A percentile compares a stretch with the other conserved stretches of the same genome.
Evolutionary conservation across 2,113 vertebrate species (phyloP).

Genomic region (Carassius gibelio): DNA sequence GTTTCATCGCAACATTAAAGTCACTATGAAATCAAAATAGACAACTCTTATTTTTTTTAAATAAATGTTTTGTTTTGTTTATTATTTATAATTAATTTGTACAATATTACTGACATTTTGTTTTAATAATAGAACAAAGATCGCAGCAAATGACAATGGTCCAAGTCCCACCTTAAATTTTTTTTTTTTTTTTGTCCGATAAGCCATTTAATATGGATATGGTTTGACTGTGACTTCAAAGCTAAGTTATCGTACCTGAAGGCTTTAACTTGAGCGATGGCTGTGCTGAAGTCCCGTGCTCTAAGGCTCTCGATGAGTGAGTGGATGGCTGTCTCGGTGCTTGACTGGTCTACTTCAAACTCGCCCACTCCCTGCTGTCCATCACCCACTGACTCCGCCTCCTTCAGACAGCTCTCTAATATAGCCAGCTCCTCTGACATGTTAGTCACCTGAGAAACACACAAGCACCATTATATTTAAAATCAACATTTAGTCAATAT

Average conservation of each 20-base stretch:
- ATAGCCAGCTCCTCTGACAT: constrained; percentile 94
- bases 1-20: background rate
- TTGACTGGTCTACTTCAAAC: constrained; percentile 85
- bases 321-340: constrained; percentile 92
- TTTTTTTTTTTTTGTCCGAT: too few species aligned
- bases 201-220: background rate
- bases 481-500: constrained; percentile 2
- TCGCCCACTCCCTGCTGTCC: constrained; percentile 82
- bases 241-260: constrained; percentile 80
- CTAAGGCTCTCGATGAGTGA: constrained; percentile 90
- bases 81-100: background rate
- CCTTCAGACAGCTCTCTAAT: constrained; percentile 89
- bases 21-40: background rate
- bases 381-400: constrained; percentile 82
- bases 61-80: background rate
- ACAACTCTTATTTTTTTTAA: background rate
- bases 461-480: background rate
- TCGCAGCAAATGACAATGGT: background rate
- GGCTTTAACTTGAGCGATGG: constrained; percentile 88
- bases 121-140: background rate
- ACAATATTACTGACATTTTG: background rate
- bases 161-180: background rate
- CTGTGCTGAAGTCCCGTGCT: constrained; percentile 86
- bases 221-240: background rate
- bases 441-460: constrained; percentile 85